Evolutionary conservation across 2,888 invertebrate species (phyloP).

Genomic region (Hirtodrosophila cameraria): DNA sequence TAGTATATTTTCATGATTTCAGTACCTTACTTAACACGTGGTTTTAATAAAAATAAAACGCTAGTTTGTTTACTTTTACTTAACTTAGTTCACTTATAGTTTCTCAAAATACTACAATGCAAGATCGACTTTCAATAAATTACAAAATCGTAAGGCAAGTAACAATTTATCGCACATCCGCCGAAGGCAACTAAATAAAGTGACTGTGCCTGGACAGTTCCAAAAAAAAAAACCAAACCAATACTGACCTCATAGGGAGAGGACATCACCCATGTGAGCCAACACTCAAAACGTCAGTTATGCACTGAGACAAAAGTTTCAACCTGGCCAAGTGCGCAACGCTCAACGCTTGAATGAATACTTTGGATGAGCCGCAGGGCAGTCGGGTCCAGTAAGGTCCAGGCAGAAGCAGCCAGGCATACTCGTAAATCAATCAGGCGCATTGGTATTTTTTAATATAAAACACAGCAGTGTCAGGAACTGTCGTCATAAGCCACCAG

Average conservation of each 20-base stretch:
- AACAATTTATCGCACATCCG: slow-evolving; percentile 34
- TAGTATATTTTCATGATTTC: no score
- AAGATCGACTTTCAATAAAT: no score
- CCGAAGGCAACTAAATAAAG: slow-evolving; percentile 24
- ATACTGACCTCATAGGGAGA: not conserved
- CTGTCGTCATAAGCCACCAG: slow-evolving; percentile 9
- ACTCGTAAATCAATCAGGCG: slow-evolving; percentile 74
- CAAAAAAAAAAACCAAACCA: not conserved
- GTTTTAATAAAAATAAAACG: no score
- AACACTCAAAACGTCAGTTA: slow-evolving; percentile 13
- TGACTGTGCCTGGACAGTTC: slow-evolving; percentile 10
- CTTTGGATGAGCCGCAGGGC: slow-evolving; percentile 16
- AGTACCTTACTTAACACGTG: no score
- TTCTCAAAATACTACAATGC: no score
- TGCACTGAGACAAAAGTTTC: slow-evolving; percentile 13
- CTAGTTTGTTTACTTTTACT: no score
- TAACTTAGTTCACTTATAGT: no score
- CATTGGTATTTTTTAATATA: slow-evolving; percentile 71
- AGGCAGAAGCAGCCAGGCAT: slow-evolving; percentile 28
- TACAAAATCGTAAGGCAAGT: no score
- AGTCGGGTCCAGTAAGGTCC: not conserved
- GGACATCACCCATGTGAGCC: not conserved
- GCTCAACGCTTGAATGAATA: slow-evolving; percentile 21
- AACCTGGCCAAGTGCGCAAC: slow-evolving; percentile 18
- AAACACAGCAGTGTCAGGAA: slow-evolving; percentile 13